Conservation (phyloP, 2,113 vertebrate species). For the Megaleporinus macrocephalus region DNA sequence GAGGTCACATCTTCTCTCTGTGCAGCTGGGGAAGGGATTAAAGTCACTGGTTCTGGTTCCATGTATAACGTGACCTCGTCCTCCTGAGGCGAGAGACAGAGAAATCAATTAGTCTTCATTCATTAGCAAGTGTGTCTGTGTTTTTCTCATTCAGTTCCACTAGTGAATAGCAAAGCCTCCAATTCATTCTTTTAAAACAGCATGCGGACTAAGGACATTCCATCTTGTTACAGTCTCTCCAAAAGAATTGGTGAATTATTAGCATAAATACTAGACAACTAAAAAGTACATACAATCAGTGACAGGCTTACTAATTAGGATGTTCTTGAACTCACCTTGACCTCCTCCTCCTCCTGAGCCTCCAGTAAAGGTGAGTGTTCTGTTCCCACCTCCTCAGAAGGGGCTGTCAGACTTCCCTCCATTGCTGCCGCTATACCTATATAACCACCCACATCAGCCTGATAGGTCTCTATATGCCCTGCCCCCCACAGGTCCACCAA, state of each 20-base stretch:
- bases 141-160: background rate
- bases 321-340: conserved; percentile 70
- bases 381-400: conserved; percentile 78
- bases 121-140: background rate
- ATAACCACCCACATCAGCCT: conserved; percentile 79
- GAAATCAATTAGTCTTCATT: conserved; percentile 1
- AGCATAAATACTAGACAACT: background rate
- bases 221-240: no score
- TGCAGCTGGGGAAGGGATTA: conserved; percentile 73
- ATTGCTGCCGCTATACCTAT: conserved; percentile 78
- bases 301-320: background rate
- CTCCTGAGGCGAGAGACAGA: conserved; percentile 65
- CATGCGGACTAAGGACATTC: background rate
- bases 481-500: conserved; percentile 88
- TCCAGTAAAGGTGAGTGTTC: conserved; percentile 88
- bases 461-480: conserved; percentile 80
- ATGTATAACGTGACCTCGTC: conserved; percentile 90
- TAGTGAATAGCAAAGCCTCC: background rate
- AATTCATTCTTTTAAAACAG: background rate
- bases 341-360: conserved; percentile 80
- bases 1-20: conserved; percentile 82
- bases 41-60: conserved; percentile 88
- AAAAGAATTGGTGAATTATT: background rate
- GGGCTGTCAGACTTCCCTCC: conserved; percentile 74
- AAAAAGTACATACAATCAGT: background rate